phyloP scores from a whole-genome alignment of 2,888 invertebrate species.

The Drosophila anomalata region DNA sequence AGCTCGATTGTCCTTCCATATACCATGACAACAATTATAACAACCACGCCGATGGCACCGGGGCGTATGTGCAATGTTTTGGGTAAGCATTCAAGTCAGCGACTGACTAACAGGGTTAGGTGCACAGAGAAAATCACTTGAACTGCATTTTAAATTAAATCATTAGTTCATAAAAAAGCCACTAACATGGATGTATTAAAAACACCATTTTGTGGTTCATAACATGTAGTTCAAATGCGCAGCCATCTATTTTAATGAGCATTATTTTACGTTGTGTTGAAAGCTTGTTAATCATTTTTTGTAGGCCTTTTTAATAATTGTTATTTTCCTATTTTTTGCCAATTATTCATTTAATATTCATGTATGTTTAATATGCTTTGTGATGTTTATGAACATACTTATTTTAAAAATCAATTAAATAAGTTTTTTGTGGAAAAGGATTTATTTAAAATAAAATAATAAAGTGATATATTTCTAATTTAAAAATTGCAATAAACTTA shows the following conservation, averaged over 20 bases:
- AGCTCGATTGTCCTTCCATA: conserved; percentile 54
- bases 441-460: no score
- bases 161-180: background rate
- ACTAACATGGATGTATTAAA: background rate
- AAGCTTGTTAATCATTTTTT: background rate
- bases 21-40: conserved; percentile 70
- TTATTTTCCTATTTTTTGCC: background rate
- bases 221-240: background rate
- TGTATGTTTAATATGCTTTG: background rate
- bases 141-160: background rate
- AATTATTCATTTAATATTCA: background rate
- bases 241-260: background rate
- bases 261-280: background rate
- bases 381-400: no score
- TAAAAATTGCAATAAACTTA: no score
- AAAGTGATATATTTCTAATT: no score
- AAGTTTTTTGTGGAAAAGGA: no score
- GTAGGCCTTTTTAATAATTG: background rate
- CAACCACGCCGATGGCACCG: conserved; percentile 63
- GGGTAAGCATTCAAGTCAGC: conserved; percentile 56
- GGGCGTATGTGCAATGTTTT: conserved; percentile 73
- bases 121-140: conserved; percentile 15
- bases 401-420: no score
- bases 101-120: conserved; percentile 6
- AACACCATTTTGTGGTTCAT: background rate